Base-by-base conservation (phyloP, 2,888 invertebrate species). In the Ecliptopera silaceata region DNA sequence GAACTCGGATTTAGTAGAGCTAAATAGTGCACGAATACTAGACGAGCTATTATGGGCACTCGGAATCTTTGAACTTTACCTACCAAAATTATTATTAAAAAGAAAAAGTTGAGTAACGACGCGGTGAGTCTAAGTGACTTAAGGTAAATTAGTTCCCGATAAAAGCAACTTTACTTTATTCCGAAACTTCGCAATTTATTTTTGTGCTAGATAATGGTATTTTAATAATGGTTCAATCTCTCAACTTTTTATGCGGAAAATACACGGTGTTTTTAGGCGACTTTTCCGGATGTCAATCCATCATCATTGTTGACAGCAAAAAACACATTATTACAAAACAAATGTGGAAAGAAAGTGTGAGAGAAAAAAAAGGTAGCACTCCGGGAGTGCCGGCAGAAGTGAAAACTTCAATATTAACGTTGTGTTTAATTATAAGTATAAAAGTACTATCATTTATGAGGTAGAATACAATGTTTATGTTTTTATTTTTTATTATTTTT, bases 271-370 rank as follows among this genome's bases (percentile, higher is more conserved):
- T 45, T 46, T 48, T 18, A 48, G 34, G 13, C 17, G 41, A 42
- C 41, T 45, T 46, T 42, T 22, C 49, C 32, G 53, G 49, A 58
- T 53, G 42, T 54, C 58, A 49, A 58, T 58, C 53, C 45, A 50
- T 58, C 58, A 53, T 44, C 18, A 49, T 46, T 46, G 12, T 17
- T 49, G 53, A 54, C 58, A 54, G 18, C 53, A 31, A 53, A 53
- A 57, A 53, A 8, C 17, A 38, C 15, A 38, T 38, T 38, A 17
- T 38, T 38, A 12, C 58, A 57, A 26, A 26, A 26, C 26, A 26
- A 26, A 26, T 22, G 22, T 42, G n/a, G n/a, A n/a, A 18, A 51
- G 44, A 38, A 36, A 41, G 41, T 18, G 43, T 42, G 17, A 34
- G 34, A 34, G 34, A 34, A 34, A 34, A 34, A 2, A 2, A 2